Conservation (phyloP, 2,113 vertebrate genomes). For the Eulemur rufifrons region DNA sequence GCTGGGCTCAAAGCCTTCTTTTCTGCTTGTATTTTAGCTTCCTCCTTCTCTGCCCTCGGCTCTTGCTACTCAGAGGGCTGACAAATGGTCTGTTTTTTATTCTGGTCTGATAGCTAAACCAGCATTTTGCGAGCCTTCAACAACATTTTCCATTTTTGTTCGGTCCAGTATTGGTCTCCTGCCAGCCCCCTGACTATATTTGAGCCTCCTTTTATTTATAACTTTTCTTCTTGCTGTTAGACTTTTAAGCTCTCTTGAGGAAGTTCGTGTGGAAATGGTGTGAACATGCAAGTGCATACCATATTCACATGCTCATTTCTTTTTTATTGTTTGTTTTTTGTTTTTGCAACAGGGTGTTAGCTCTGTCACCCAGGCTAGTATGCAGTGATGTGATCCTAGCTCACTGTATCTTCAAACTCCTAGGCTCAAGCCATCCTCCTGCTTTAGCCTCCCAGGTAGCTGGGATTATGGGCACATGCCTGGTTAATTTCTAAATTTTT, state of each 20-base stretch:
- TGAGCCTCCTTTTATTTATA: not conserved
- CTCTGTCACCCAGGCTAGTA: no score
- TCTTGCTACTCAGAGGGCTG: not conserved
- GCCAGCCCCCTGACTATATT: no score
- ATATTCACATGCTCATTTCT: not conserved
- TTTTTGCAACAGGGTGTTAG: no score
- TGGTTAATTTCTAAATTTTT: no score
- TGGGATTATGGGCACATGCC: no score
- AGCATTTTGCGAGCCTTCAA: not conserved
- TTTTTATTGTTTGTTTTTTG: no score
- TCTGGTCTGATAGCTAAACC: not conserved
- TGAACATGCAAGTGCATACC: rapidly evolving
- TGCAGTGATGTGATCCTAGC: no score
- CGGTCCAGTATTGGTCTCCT: not conserved
- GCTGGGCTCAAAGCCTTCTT: no score
- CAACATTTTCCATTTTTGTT: not conserved
- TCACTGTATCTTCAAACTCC: no score
- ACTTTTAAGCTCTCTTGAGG: not conserved
- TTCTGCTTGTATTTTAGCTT: not conserved
- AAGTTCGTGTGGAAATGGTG: not conserved
- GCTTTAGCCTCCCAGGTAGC: no score
- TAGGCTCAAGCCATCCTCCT: no score
- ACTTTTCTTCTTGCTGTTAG: not conserved
- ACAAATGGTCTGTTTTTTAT: not conserved
- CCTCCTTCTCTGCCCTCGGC: not conserved